These are phyloP conservation scores for Danaus melanippus DNA, from an alignment of 1,140 invertebrate genomes.

Conservation along the genomic window DNA sequence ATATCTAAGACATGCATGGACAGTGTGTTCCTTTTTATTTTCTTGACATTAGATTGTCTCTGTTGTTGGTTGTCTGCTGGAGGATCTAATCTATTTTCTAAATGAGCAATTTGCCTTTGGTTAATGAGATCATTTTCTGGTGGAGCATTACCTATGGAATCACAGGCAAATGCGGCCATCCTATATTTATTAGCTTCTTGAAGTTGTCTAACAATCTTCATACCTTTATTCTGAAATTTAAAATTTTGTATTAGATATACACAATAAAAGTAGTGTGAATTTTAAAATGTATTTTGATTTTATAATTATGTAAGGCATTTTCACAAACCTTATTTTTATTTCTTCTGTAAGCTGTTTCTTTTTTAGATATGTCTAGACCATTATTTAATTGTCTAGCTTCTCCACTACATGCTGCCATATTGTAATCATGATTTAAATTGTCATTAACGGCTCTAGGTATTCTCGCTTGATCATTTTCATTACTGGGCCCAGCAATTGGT, in stretches of 20 bases:
- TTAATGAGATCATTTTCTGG: constrained; percentile 61
- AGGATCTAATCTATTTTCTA: constrained; percentile 56
- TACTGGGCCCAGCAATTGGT: constrained; percentile 55
- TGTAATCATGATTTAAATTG: constrained; percentile 32
- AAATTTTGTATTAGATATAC: constrained; percentile 11
- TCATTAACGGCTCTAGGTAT: constrained; percentile 26
- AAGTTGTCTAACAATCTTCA: constrained; percentile 65
- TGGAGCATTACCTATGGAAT: constrained; percentile 51
- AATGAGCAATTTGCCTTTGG: constrained; percentile 62
- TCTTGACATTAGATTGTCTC: constrained; percentile 57
- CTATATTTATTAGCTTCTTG: constrained; percentile 72
- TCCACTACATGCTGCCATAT: constrained; percentile 31
- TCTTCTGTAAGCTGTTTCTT: constrained; percentile 45
- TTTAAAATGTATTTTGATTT: constrained; percentile 11
- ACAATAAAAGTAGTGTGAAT: constrained; percentile 1
- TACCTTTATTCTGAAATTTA: constrained; percentile 62
- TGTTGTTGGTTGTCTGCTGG: constrained; percentile 40
- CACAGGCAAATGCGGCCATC: constrained; percentile 75
- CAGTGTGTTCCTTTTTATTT: constrained; percentile 76
- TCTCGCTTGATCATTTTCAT: constrained; percentile 35
- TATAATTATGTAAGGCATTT: constrained; percentile 5
- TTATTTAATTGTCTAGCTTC: constrained; percentile 33
- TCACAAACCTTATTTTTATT: constrained; percentile 54
- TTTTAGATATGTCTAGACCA: constrained; percentile 40
- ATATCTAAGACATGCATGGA: constrained; percentile 92